Evolutionary conservation across 2,113 vertebrate species (phyloP), one percentile per base, ranked within the genome.

Genomic region (Saimiri boliviensis): DNA sequence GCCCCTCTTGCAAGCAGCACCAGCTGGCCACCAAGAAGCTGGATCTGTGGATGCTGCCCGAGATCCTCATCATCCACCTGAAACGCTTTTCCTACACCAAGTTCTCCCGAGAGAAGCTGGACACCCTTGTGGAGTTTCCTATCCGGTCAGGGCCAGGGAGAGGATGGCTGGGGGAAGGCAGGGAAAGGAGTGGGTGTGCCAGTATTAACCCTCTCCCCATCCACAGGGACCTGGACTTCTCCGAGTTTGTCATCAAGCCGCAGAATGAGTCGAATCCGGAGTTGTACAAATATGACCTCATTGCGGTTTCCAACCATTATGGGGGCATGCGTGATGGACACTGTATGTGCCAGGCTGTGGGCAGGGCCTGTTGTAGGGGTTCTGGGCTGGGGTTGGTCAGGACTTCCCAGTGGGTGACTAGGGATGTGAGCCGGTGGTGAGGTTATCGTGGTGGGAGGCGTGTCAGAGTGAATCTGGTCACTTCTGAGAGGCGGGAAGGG

Each of bases 1-100:
- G 99, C 84, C 99, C 99, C 0, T 98, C 98, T 70, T 99, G 99
- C 97, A 99, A 99, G 98, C 98, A 98, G 86, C 99, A 99, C 97
- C 99, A 99, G 97, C 97, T 99, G 97, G 99, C 99, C 97, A 99
- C 99, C 14, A 99, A 99, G 99, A 99, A 99, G 96, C 96, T 99
- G 97, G 99, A 99, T 96, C 98, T 99, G 27, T 99, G 99, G 99
- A 99, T 98, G 66, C 98, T 99, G 87, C 99, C 99, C 0, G 99
- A 99, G 98, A 99, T 99, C 9, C 99, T 99, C 23, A 99, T 99
- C 93, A 99, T 99, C 94, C 99, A 99, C 98, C 98, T 99, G 60
- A 99, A 99, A 98, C 99, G 99, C 84, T 99, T 99, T 97, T 99
- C 99, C 71, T 99, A 99, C 95, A 99, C 99, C 58, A 99, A 99